Percentiles rank a stretch among this genome's conserved stretches.
These are phyloP conservation scores for Macaca nemestrina DNA, from an alignment of 2,113 vertebrate species.

Conservation along the genomic window DNA sequence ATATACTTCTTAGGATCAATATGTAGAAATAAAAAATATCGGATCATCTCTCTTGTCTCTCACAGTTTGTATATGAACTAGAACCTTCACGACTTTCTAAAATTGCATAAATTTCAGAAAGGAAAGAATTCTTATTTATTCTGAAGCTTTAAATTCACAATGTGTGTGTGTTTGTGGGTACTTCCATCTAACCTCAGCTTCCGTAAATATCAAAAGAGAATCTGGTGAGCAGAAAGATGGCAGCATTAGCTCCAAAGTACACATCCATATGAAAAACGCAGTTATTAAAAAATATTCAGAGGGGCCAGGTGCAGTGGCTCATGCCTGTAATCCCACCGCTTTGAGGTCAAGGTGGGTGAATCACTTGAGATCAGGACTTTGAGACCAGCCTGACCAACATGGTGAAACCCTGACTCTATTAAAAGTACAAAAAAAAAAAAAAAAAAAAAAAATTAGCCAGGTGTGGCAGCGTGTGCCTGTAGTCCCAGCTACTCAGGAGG, in stretches of 20 bases:
- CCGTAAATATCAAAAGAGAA: background rate
- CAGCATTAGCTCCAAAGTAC: background rate
- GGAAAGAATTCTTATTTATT: background rate
- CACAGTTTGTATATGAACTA: background rate
- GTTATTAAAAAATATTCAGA: background rate
- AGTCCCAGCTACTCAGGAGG: no score
- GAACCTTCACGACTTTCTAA: background rate
- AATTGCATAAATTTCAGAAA: background rate
- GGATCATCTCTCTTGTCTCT: background rate
- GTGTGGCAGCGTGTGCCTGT: no score
- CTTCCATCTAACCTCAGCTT: background rate
- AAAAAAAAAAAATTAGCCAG: no score
- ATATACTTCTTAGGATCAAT: background rate
- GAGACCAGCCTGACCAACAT: no score
- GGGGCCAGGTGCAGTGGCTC: no score
- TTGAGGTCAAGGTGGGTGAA: no score
- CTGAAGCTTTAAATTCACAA: slow-evolving; percentile 7
- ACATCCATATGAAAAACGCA: background rate
- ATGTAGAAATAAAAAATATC: background rate
- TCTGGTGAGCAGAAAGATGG: background rate
- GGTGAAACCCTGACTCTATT: no score
- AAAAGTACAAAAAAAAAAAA: no score
- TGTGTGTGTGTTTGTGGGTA: background rate
- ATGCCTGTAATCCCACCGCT: no score
- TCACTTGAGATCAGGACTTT: no score